These are phyloP conservation scores for Tragelaphus imberbis DNA, from an alignment of 2,113 vertebrate species.

Conservation along the genomic window DNA sequence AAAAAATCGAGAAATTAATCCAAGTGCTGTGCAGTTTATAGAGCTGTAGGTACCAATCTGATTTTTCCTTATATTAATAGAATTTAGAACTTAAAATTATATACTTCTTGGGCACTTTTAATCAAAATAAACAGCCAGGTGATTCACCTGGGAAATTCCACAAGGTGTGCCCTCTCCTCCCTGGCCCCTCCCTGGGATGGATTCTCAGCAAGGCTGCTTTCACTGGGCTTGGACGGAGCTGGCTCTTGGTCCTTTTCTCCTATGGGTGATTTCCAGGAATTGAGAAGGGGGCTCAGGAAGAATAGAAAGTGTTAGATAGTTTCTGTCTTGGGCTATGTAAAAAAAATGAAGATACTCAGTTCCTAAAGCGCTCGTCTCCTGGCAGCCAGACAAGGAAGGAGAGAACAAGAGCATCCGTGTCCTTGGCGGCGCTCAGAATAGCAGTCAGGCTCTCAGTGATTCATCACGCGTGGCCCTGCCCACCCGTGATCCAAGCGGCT, in stretches of 20 bases:
- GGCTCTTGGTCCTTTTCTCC: neutral
- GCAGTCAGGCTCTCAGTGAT: slow-evolving; percentile 1
- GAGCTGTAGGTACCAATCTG: neutral
- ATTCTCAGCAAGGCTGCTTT: neutral
- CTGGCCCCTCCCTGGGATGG: neutral
- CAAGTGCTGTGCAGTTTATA: neutral
- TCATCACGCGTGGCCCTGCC: slow-evolving; percentile 13
- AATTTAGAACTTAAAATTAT: neutral
- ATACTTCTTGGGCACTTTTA: neutral
- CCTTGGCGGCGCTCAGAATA: slow-evolving; percentile 52
- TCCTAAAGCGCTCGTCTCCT: neutral
- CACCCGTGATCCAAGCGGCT: neutral
- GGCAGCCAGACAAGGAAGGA: slow-evolving; percentile 28
- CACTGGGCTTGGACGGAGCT: neutral
- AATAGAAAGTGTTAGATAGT: neutral
- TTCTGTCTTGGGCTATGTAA: neutral
- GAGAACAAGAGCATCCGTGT: neutral
- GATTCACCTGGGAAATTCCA: slow-evolving; percentile 28
- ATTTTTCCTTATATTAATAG: neutral
- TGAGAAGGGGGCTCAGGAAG: neutral
- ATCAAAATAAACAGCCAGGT: neutral
- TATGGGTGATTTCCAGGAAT: neutral
- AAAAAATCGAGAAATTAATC: neutral
- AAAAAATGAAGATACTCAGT: neutral
- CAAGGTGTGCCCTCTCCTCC: neutral